Evolutionary conservation across 64 coral and sea anemone genomes (phyloP), one percentile per base, ranked within the genome.

Genomic region (Porites australiensis): DNA sequence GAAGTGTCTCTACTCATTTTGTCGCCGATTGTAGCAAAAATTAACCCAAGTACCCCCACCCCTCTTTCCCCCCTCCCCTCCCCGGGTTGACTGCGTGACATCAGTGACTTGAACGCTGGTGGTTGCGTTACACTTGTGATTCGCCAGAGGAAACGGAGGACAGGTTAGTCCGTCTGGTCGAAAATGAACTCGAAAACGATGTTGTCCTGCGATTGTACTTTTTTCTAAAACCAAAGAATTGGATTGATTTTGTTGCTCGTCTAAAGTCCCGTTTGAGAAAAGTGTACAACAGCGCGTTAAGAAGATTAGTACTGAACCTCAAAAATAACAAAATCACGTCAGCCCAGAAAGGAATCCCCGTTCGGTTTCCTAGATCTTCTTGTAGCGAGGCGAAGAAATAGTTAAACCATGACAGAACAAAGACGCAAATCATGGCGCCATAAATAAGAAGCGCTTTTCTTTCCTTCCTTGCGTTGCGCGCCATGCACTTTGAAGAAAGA

Each of bases 221-320:
- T 46, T 48, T 44, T 74, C 71, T 74, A 8, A 13, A 48, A 13
- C 64, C 64, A 67, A 67, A 22, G 19, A 45, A 7, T 0, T 13
- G 4, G 14, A 93, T 4, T 1, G 91, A 93, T 52, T 75, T 72
- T 46, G 71, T 79, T 5, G 87, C 95, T 48, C 27, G 89, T 53
- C 67, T 93, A 57, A 96, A 96, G 70, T 96, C 95, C 64, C 93
- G 91, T 47, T 96, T 96, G 45, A 96, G 60, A 49, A 93, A 96
- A 1, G 95, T 93, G 22, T 96, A 96, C 18, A 96, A 64, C 50
- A 96, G 72, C 50, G 95, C 91, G 53, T 96, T 96, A 9, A 96
- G 76, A 8, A 96, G 83, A 4, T 91, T 87, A 2, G 87, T 90
- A 45, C 91, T 93, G 37, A 89, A 89, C 46, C 82, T 77, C 11